Percentiles rank a stretch among this genome's conserved stretches.
phyloP scores from a whole-genome alignment of 2,113 vertebrate genomes.

The Ciconia boyciana region DNA sequence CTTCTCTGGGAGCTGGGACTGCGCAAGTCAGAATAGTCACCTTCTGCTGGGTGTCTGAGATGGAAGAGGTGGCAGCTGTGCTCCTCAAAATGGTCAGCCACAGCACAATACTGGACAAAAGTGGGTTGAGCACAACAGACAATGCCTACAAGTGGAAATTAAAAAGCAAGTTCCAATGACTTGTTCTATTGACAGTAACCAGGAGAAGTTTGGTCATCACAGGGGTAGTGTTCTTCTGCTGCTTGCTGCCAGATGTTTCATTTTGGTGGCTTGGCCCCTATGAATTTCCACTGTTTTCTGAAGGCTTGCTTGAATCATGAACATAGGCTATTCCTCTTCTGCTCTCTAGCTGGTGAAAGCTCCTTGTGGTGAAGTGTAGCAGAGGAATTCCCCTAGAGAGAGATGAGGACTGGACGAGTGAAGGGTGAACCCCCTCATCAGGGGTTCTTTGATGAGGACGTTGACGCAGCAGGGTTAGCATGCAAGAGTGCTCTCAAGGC shows the following conservation, averaged over 20 bases:
- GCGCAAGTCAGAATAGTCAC: not conserved
- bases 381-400: not conserved
- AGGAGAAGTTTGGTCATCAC: not conserved
- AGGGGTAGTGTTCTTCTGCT: not conserved
- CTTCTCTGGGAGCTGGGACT: not conserved
- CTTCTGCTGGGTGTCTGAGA: not conserved
- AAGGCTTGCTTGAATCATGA: not conserved
- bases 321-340: not conserved
- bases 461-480: not conserved
- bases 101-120: not conserved
- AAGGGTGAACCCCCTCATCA: not conserved
- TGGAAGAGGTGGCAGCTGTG: not conserved
- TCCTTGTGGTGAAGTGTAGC: not conserved
- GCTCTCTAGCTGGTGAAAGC: not conserved
- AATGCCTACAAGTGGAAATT: not conserved
- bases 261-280: not conserved
- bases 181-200: not conserved
- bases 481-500: fast-evolving
- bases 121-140: not conserved
- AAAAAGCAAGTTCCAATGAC: not conserved
- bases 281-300: not conserved
- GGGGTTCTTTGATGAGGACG: not conserved
- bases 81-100: not conserved
- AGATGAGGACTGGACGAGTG: not conserved
- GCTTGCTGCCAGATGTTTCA: not conserved